Base-by-base conservation (phyloP, 92 coral and sea anemone genomes). In the Parazoanthus atlanticus region DNA sequence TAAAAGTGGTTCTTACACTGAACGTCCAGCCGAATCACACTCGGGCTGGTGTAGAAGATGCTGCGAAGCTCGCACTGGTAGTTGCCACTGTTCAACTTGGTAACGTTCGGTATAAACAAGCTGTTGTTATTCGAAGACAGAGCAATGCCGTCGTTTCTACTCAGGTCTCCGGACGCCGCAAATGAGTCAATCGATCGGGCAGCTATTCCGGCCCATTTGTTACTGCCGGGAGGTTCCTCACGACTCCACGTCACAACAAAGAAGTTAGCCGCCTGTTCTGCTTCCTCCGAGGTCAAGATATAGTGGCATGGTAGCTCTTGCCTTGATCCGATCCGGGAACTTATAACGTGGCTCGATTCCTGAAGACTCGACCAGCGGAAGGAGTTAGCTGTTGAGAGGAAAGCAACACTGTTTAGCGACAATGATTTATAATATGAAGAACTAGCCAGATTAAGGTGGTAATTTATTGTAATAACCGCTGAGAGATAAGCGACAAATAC, bases 31-130 rank as follows among this genome's bases (percentile, higher is more conserved):
- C 58, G 85, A 19, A 91, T 43, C 40, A 88, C 80, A 26, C 88
- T 86, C 49, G 93, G 90, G 6, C 38, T 72, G 28, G 93, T 81
- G 86, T 91, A 91, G 66, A 91, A 91, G 38, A 90, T 91, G 86
- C 90, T 91, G 30, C 81, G 85, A 17, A 91, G 30, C 47, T 91
- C 93, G 81, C 93, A 91, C 32, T 87, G 93, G 46, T 91, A 91
- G 32, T 75, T 81, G 0, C 90, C 84, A 12, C 86, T 82, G 72
- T 88, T 89, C 46, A 73, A 40, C 25, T 26, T 76, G 16, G 77
- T 79, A 74, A 91, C 84, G 71, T 75, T 87, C 6, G 75, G 77
- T 38, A 91, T 81, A 32, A 65, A 46, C 85, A 91, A 73, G 6
- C 90, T 79, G 49, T 87, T 73, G 80, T 87, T 87, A 5, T 15